Evolutionary conservation across 2,888 invertebrate species (phyloP).

Genomic region (Polymixis flavicincta): DNA sequence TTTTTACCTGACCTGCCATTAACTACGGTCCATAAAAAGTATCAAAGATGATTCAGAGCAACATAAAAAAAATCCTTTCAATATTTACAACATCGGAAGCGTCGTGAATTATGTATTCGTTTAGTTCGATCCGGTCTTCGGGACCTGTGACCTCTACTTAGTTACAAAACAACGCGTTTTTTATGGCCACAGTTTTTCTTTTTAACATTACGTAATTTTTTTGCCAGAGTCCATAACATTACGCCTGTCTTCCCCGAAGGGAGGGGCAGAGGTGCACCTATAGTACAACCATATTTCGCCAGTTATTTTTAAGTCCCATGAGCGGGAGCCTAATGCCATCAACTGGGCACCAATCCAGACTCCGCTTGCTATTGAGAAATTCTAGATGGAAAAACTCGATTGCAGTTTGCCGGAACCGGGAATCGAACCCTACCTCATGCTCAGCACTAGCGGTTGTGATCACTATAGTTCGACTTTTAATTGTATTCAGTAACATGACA

Average conservation of each 20-base stretch:
- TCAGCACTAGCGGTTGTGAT: background rate
- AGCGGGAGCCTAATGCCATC: background rate
- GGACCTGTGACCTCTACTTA: conserved; percentile 62
- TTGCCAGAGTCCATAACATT: background rate
- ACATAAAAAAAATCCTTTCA: conserved; percentile 66
- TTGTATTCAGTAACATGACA: too few species aligned
- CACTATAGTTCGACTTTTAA: too few species aligned
- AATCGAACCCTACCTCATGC: background rate
- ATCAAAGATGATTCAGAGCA: conserved; percentile 60
- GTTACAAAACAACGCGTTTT: conserved; percentile 59
- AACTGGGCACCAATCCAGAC: background rate
- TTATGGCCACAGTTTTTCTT: conserved; percentile 62
- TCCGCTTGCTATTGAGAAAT: background rate
- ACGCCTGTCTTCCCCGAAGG: background rate
- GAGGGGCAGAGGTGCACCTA: too few species aligned
- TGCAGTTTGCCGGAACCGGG: background rate
- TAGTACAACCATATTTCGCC: background rate
- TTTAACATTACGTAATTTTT: conserved; percentile 43
- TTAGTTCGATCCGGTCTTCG: conserved; percentile 58
- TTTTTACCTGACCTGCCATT: conserved; percentile 41
- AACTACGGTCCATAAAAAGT: conserved; percentile 59
- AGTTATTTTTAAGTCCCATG: background rate
- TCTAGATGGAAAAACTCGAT: background rate
- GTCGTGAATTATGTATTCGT: conserved; percentile 74
- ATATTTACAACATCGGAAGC: conserved; percentile 72